Percentiles rank a stretch among this genome's conserved stretches.
Conservation (phyloP, 1,140 invertebrate genomes). For the Megalonaias nervosa region DNA sequence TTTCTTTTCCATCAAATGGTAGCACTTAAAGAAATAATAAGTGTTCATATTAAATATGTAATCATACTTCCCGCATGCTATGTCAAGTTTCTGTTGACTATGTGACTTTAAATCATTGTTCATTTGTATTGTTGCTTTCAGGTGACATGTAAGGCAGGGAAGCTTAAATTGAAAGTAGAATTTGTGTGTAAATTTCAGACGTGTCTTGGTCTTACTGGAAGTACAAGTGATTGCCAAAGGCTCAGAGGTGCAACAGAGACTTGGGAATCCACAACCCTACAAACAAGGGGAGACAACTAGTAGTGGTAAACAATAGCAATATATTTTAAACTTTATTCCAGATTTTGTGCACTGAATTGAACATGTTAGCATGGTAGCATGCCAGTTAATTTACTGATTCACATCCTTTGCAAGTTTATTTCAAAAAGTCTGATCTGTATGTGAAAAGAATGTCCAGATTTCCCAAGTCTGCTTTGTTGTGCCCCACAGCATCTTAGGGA, state of each 20-base stretch:
- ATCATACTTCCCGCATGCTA: no score
- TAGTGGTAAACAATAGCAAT: neutral
- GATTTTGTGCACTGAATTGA: neutral
- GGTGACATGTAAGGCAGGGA: no score
- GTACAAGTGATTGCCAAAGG: slow-evolving; percentile 83
- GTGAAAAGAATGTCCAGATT: neutral
- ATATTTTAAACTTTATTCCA: neutral
- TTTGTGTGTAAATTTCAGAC: slow-evolving; percentile 71
- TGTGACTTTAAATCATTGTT: no score
- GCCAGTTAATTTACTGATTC: neutral
- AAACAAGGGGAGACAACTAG: slow-evolving; percentile 39
- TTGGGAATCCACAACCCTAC: slow-evolving; percentile 81
- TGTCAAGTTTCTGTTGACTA: no score
- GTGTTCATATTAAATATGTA: no score
- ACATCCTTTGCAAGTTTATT: neutral
- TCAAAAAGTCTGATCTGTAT: neutral
- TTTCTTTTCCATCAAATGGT: no score
- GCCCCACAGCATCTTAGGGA: no score
- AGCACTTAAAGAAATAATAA: no score
- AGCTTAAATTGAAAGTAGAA: no score
- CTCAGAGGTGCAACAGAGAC: slow-evolving; percentile 79
- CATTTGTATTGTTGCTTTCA: no score
- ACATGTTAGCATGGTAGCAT: neutral
- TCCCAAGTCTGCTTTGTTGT: no score
- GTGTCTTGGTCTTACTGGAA: slow-evolving; percentile 87